Evolutionary conservation across 2,113 vertebrate genomes (phyloP), one percentile per base, ranked within the genome.

Genomic region (Rhynchopsitta pachyrhyncha): DNA sequence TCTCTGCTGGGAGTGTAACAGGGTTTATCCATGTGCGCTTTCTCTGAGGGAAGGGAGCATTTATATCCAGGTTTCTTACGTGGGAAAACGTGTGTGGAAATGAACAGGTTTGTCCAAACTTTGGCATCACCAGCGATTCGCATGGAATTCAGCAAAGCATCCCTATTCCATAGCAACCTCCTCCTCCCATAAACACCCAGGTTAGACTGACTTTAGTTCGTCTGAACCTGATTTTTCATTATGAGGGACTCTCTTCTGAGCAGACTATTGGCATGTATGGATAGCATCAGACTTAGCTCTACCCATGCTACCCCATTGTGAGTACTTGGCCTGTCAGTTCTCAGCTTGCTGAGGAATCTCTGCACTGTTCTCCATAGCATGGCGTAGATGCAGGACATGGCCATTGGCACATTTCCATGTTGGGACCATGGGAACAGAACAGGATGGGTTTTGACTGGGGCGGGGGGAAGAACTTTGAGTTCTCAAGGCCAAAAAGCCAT

Each of bases 341-440:
- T 71, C 60, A 82, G 55, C 25, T 37, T 24, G 19, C 62, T 82
- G 70, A 77, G 37, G 71, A 39, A 41, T 49, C 63, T 73, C 39
- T 73, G 39, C 47, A 2, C 0, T 4, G 60, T 5, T 75, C 55
- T 46, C 19, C 28, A 15, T 16, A 0, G 0, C 35, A 7, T 3
- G 47, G n/a, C 2, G 3, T 4, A 24, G 68, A 14, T 19, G 29
- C 64, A 64, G 73, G 37, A 27, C 70, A 60, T 7, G 57, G 66
- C 42, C 23, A 0, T 62, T 66, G 82, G 75, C 29, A 52, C 6
- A 33, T 84, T 73, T 69, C 44, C 19, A 13, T 0, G 0, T 11
- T 74, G 85, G 67, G 19, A 69, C 63, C 24, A 3, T 3, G 27
- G 35, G 20, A 31, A 35, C 31, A 74, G n/a, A 14, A 27, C 52